Evolutionary conservation across 2,113 vertebrate genomes (phyloP).

Genomic region (Ictalurus punctatus): DNA sequence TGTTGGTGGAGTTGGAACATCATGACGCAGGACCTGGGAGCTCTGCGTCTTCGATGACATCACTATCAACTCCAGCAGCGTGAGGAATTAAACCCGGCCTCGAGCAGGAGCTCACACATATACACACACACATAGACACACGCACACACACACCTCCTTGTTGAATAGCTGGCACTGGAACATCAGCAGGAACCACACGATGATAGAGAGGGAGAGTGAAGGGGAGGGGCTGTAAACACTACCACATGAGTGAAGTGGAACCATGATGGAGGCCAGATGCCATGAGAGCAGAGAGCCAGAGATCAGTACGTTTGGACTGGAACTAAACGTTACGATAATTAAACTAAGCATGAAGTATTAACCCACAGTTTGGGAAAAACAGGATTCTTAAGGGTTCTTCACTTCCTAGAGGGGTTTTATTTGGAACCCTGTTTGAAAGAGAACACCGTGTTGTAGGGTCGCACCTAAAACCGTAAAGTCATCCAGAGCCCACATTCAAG

Average conservation of each 20-base stretch:
- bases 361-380: slow-evolving; percentile 58
- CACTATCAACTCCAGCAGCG: not conserved
- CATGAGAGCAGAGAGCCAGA: slow-evolving; percentile 33
- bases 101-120: not conserved
- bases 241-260: slow-evolving; percentile 66
- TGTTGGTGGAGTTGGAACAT: slow-evolving; percentile 15
- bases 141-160: slow-evolving; percentile 17
- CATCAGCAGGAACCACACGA: slow-evolving; percentile 20
- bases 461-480: not conserved
- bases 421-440: not conserved
- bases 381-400: slow-evolving; percentile 47
- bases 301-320: slow-evolving; percentile 32
- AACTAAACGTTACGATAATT: slow-evolving; percentile 47
- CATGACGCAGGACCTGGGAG: slow-evolving; percentile 25
- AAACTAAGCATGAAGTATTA: slow-evolving; percentile 48
- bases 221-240: slow-evolving; percentile 62
- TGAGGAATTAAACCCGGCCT: slow-evolving; percentile 5
- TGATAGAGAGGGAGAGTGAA: slow-evolving; percentile 15
- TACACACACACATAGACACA: slow-evolving; percentile 5
- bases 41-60: slow-evolving; percentile 9
- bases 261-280: slow-evolving; percentile 59
- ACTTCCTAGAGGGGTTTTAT: not conserved
- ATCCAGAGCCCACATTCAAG: not conserved
- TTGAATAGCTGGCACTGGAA: slow-evolving; percentile 39
- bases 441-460: not conserved